Evolutionary conservation across 2,113 vertebrate species (phyloP).

Genomic region (Recurvirostra avosetta): DNA sequence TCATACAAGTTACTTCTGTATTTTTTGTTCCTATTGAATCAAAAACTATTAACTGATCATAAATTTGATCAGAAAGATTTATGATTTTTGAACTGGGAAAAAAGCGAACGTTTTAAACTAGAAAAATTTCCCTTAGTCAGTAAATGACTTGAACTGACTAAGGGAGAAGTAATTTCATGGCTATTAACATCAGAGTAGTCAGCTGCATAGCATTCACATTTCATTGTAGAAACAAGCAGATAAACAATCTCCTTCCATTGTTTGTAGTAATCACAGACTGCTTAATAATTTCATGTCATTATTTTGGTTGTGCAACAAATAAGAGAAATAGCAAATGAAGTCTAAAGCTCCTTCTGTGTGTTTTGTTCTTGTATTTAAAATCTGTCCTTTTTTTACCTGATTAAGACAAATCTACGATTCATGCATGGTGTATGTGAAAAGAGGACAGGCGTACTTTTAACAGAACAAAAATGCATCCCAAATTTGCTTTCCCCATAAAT

Average conservation of each 20-base stretch:
- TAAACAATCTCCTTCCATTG: conserved; percentile 21
- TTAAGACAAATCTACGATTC: neutral
- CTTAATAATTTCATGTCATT: conserved; percentile 13
- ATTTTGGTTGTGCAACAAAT: conserved; percentile 5
- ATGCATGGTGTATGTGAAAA: neutral
- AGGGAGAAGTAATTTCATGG: neutral
- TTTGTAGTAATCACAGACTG: neutral
- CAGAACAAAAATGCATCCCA: neutral
- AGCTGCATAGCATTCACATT: neutral
- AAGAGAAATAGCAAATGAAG: neutral
- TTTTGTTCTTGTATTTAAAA: neutral
- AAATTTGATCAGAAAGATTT: neutral
- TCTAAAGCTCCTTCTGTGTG: neutral
- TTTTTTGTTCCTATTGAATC: neutral
- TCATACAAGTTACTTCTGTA: neutral
- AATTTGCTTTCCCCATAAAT: neutral
- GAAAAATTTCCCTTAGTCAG: neutral
- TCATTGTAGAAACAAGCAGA: neutral
- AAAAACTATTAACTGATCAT: neutral
- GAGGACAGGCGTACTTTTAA: neutral
- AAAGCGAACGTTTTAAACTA: neutral
- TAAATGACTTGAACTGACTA: neutral
- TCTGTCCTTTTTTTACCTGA: neutral
- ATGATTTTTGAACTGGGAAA: neutral
- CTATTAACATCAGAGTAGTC: neutral